Evolutionary conservation across 1,140 invertebrate genomes (phyloP), one percentile per base, ranked within the genome.

Genomic region (Drosophila azteca): DNA sequence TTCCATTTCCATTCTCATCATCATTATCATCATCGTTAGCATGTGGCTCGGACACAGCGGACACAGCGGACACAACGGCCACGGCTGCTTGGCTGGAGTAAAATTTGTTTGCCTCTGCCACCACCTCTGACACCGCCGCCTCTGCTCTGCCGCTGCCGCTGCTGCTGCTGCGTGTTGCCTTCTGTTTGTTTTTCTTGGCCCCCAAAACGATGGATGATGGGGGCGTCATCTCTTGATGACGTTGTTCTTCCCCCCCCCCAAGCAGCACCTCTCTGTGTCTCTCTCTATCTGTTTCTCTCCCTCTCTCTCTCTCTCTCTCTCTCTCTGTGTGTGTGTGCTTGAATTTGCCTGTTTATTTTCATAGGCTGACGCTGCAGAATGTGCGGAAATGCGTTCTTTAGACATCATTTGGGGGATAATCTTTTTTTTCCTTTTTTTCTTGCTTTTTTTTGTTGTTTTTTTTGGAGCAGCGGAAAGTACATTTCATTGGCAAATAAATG

Each of bases 121-220:
- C 2, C 22, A 4, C 22, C n/a, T 78, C 64, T 71, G 69, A n/a
- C n/a, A n/a, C 43, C 31, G 3, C 22, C 72, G 62, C 24, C 24
- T 24, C 4, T 5, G 24, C 24, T 78, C 68, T 71, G 31, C 31
- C 8, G 9, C 2, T 11, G 31, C 2, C 3, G 31, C 35, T 39
- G 35, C 29, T 35, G 8, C 31, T 35, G 31, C 9, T 9, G 31
- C 9, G 31, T 62, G 59, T 31, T 49, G 24, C 35, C 26, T 29
- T 67, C 77, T 73, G 62, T 66, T 73, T 78, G 59, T 83, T 84
- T 80, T 72, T 58, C 58, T 84, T 84, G 82, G 80, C 77, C 66
- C 39, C 48, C 31, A 43, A 35, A 39, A 39, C 35, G 35, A 39
- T 43, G 24, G 35, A 60, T 69, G 67, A 58, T 74, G 64, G 65